Percentiles rank a stretch among this genome's conserved stretches.
Evolutionary conservation across 2,113 vertebrate species (phyloP).

Genomic region (Callocephalon fimbriatum): DNA sequence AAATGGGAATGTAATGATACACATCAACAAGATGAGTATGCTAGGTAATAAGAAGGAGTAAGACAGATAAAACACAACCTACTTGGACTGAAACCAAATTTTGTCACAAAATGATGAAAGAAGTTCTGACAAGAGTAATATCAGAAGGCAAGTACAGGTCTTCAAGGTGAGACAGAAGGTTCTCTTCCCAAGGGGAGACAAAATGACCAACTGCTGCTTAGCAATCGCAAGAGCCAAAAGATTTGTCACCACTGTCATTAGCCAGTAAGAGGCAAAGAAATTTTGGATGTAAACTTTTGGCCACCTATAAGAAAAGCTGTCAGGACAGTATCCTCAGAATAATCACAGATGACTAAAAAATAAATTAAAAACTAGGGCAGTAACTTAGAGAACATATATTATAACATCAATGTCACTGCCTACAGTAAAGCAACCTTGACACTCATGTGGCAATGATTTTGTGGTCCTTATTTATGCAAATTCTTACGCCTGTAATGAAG

Average conservation of each 20-base stretch:
- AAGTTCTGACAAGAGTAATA: fast-evolving
- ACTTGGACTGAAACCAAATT: neutral
- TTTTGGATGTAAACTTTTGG: neutral
- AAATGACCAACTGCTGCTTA: neutral
- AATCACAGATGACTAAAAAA: fast-evolving
- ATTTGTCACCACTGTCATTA: neutral
- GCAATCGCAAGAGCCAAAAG: neutral
- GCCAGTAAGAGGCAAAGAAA: neutral
- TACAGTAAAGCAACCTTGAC: neutral
- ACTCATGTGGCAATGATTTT: fast-evolving
- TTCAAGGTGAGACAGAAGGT: neutral
- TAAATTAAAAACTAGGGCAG: neutral
- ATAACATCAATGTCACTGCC: neutral
- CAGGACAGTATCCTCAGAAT: neutral
- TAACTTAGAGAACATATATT: neutral
- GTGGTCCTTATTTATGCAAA: neutral
- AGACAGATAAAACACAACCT: neutral
- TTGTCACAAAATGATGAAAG: neutral
- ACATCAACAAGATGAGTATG: neutral
- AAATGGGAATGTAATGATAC: neutral
- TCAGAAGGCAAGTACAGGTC: neutral
- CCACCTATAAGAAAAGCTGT: neutral
- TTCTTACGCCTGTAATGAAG: neutral
- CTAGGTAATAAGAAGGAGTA: neutral
- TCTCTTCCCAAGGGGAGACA: neutral